Conservation (phyloP, 2,888 invertebrate genomes). For the Kuschelorhynchus macadamiae region DNA sequence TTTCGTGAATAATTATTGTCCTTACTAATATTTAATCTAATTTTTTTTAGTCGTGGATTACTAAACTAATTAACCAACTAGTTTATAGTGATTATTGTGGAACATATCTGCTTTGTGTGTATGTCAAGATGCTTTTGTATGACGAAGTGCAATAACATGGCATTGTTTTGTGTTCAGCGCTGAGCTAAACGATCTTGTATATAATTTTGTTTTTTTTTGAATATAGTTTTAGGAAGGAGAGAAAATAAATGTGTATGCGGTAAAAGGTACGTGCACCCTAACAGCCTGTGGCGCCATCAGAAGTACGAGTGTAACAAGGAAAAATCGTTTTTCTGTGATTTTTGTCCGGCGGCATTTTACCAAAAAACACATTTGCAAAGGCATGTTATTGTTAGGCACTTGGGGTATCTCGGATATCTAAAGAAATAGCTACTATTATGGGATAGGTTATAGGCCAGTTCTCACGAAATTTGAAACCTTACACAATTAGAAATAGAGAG, state of each 20-base stretch:
- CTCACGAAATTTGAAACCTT: too few relatives aligned
- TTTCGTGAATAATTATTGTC: too few relatives aligned
- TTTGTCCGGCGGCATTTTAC: slow-evolving; percentile 75
- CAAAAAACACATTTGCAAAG: slow-evolving; percentile 72
- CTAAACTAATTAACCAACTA: too few relatives aligned
- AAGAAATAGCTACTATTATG: slow-evolving; percentile 2
- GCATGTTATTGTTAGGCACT: slow-evolving; percentile 47
- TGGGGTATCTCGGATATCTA: neutral
- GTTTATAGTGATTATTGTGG: neutral
- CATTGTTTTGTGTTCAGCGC: slow-evolving; percentile 14
- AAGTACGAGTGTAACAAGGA: slow-evolving; percentile 79
- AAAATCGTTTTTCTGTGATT: slow-evolving; percentile 75
- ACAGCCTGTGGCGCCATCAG: slow-evolving; percentile 78
- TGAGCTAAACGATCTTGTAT: neutral
- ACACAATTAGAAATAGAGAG: too few relatives aligned
- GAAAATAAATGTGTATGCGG: slow-evolving; percentile 71
- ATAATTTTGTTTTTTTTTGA: slow-evolving; percentile 15
- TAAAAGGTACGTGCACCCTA: slow-evolving; percentile 81
- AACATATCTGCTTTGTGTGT: slow-evolving; percentile 18
- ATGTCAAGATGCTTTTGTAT: slow-evolving; percentile 17
- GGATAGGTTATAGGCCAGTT: too few relatives aligned
- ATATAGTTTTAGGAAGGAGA: slow-evolving; percentile 31
- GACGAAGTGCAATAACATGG: slow-evolving; percentile 20
- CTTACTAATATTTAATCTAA: too few relatives aligned
- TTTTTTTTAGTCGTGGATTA: too few relatives aligned